Base-by-base conservation (phyloP, 2,888 invertebrate species). In the Eucriotettix oculatus region DNA sequence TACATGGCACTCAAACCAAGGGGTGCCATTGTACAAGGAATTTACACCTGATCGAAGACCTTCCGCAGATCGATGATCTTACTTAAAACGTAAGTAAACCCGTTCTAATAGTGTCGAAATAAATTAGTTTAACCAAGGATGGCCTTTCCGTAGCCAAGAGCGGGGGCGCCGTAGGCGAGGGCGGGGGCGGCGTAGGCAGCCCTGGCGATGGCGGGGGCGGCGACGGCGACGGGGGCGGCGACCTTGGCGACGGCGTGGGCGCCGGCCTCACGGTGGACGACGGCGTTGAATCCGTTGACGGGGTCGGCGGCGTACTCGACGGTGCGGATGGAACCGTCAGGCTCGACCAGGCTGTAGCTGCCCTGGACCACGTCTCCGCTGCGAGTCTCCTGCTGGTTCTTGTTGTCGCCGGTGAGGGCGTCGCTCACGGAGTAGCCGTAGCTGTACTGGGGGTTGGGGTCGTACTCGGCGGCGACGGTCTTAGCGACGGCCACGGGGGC, bases 381-480 rank as follows among this genome's bases (percentile, higher is more conserved):
- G 10, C 62, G 60, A 14, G 53, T 29, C 54, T 62, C 62, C 10
- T 56, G 52, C 44, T 62, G 62, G 17, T 43, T 56, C 59, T 62
- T 62, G 17, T 16, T 29, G 44, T 62, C 60, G 16, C 60, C 60
- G 40, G 62, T 60, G n/a, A 54, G 58, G n/a, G 62, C 58, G 43
- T 60, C 62, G 40, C 58, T 48, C 16, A 62, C 40, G 10, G 17
- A 16, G 56, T 62, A 60, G 16, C 12, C 29, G 57, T 48, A 62
- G 52, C 52, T 57, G 58, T 62, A 62, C 42, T 62, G 62, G 14
- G 62, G 62, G 56, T 62, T 40, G 16, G 44, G 61, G 57, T 60
- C 61, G 17, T 42, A 16, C 44, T 56, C 42, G 54, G 56, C 29
- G 58, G 48, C 55, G 58, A 61, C 48, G 58, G 63, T 43, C 16